Evolutionary conservation across 2,113 vertebrate species (phyloP), one percentile per base, ranked within the genome.

Genomic region (Eleginops maclovinus): DNA sequence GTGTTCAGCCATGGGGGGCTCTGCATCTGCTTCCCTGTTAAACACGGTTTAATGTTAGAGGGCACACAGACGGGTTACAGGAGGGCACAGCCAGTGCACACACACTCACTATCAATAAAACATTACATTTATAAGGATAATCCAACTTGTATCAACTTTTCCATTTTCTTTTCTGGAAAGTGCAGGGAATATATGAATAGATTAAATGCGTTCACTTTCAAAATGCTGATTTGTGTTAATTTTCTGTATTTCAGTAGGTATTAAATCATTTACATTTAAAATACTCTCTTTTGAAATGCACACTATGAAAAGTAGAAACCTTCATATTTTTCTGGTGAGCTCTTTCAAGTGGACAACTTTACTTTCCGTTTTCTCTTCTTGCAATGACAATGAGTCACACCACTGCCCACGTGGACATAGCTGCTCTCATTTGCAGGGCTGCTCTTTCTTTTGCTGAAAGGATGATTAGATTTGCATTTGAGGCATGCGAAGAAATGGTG

Each of bases 11-110:
- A 41, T 26, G 58, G 59, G 12, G 43, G 13, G 59, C 46, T 84
- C 54, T 63, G 65, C n/a, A 31, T 62, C 63, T 60, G 46, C 13
- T 21, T 72, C 44, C 31, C 60, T 60, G 73, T 46, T 54, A 46
- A n/a, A 67, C 26, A 44, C 2, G 26, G 4, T 4, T 12, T n/a
- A 53, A 31, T 56, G 55, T 40, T 50, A 17, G 72, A 77, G 50
- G 64, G 72, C 53, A 59, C 6, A 21, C 40, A 50, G 56, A 63
- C 15, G 65, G 50, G 67, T 63, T 31, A n/a, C 24, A 56, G 28
- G 19, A 58, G 43, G 19, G 9, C 19, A 26, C 22, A n/a, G 11
- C 7, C 28, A 21, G 5, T 0, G 31, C 4, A 31, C 31, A 36
- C 63, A 36, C 22, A 24, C n/a, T 49, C 26, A 36, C 13, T 19